Base-by-base conservation (phyloP, 2,888 invertebrate genomes). In the Neoscelio sp. region DNA sequence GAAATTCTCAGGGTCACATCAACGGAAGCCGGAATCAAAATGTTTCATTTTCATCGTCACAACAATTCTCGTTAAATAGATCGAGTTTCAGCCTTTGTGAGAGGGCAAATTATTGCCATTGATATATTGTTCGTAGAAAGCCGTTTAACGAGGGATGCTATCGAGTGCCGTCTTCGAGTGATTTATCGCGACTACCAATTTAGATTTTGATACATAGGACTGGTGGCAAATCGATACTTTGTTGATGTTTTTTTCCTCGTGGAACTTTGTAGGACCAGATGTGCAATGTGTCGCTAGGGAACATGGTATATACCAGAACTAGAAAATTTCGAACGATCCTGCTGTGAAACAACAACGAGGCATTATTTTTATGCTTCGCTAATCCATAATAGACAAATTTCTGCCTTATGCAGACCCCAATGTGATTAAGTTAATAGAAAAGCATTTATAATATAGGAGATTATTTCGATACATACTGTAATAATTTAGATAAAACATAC, bases 141-240 rank as follows among this genome's bases (percentile, higher is more conserved):
- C 35, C 65, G 67, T 78, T 67, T 78, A 78, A 71, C 67, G 56
- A 67, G 67, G 67, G 54, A 60, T 48, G 48, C 56, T 56, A 54
- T 70, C 44, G 28, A 71, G 35, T 71, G 38, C 26, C 67, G 56
- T 62, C 52, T 67, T 60, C 17, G 33, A 38, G 23, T 78, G 78
- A 78, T 78, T 78, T 74, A 78, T 70, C 35, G 70, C 18, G n/a
- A 26, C 64, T 48, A 70, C 64, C 74, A 70, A 78, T 74, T 78
- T 78, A 70, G 68, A 74, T 68, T 67, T 68, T 64, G 73, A 65
- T 68, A 68, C 65, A 58, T 50, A 26, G 58, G 30, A 48, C 54
- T 42, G 40, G 46, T 52, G 50, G 67, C 67, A 62, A 68, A 73
- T 78, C 78, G 73, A 78, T 78, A 78, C 56, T 50, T 44, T 52